phyloP scores from a whole-genome alignment of 2,888 invertebrate genomes.

The Stegophylla sp. region DNA sequence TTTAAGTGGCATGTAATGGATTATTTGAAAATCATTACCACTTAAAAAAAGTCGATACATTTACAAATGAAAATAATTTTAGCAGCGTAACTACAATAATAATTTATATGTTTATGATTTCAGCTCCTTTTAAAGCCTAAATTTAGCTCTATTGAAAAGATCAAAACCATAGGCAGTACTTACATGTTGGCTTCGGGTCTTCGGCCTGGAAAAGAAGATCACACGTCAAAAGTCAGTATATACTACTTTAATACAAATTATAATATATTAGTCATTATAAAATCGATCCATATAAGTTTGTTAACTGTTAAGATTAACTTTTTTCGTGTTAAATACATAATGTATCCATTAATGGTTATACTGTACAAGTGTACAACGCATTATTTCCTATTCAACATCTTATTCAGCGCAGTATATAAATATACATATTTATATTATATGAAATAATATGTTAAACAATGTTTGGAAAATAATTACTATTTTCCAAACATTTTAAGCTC shows the following conservation, averaged over 20 bases:
- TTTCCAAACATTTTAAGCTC: too few relatives aligned
- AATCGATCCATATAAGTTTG: too few relatives aligned
- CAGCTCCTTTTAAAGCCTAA: conserved; percentile 90
- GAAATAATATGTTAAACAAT: too few relatives aligned
- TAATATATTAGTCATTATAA: not conserved
- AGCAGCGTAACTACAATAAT: conserved; percentile 6
- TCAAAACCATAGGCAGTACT: conserved; percentile 97
- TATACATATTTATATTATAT: too few relatives aligned
- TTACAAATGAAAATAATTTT: conserved; percentile 14
- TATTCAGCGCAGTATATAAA: too few relatives aligned
- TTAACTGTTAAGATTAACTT: too few relatives aligned
- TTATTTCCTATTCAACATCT: too few relatives aligned
- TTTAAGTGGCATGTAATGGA: not conserved
- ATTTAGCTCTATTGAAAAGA: conserved; percentile 95
- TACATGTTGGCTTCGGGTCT: conserved; percentile 98
- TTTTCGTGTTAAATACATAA: too few relatives aligned
- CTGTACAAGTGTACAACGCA: too few relatives aligned
- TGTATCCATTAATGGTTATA: too few relatives aligned
- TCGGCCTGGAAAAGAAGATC: conserved; percentile 84
- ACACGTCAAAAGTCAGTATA: conserved; percentile 62
- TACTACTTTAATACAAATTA: too few relatives aligned
- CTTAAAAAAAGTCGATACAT: conserved; percentile 15
- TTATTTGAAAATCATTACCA: conserved; percentile 2
- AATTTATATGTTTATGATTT: conserved; percentile 62
- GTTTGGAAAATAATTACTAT: too few relatives aligned